Base-by-base conservation (phyloP, 2,888 invertebrate genomes). In the Diaperis boleti region DNA sequence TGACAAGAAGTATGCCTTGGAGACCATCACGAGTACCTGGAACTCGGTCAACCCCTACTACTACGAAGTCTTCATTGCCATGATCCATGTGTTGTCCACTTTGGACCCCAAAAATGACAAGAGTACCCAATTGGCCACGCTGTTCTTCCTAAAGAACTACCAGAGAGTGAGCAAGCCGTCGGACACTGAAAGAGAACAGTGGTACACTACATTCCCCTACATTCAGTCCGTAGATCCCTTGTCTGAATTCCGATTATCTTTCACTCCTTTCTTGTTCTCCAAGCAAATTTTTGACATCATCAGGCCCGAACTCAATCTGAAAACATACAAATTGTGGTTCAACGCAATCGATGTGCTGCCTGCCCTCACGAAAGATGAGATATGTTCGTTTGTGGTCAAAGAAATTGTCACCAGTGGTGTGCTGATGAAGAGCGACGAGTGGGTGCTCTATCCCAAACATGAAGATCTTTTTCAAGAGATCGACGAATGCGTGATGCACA, bases 211-310 rank as follows among this genome's bases (percentile, higher is more conserved):
- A 14, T 80, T 78, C 63, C 79, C 82, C 2, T 74, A 79, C 26
- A 79, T 75, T 41, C 80, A 79, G 49, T 77, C 78, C 18, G 76
- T 82, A 22, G 82, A 82, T 62, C 73, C 78, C 3, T 69, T 86
- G 10, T 85, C 85, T 0, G 75, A 84, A 64, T 85, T 81, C 74
- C 76, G 86, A 56, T 74, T 86, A 26, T 85, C 86, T 0, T 85
- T 81, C 66, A 74, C 81, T 22, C 76, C 75, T 0, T 72, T 75
- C 29, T 62, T 77, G 5, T 73, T 80, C 61, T 74, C 76, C 0
- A 67, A 67, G 29, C 79, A 83, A 41, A 76, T 82, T 26, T 84
- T 82, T 83, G 80, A 76, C 18, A 79, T 84, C 47, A 81, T 83
- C 59, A 74, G 81, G 15, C 78, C 82, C 4, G 85, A 85, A 73